phyloP scores from a whole-genome alignment of 2,797 vertebrate genomes.

The Lepilemur ruficaudatus region DNA sequence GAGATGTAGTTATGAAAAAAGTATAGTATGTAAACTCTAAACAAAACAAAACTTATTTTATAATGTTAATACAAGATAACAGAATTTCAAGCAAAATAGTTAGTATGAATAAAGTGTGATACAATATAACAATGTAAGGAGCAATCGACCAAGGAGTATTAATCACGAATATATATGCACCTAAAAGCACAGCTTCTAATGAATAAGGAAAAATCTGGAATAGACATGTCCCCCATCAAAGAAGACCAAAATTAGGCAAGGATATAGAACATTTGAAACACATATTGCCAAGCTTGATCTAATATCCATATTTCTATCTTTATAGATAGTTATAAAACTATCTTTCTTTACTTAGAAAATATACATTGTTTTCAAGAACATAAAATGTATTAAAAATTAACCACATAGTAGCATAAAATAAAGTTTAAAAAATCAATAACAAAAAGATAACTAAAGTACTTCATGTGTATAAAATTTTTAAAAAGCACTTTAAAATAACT shows the following conservation, averaged over 20 bases:
- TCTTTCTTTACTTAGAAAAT: neutral
- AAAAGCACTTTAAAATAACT: neutral
- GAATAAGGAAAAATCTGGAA: neutral
- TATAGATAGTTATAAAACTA: neutral
- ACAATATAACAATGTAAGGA: neutral
- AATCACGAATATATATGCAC: neutral
- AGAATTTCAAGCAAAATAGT: neutral
- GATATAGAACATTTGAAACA: neutral
- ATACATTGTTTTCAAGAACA: neutral
- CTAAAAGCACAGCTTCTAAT: neutral
- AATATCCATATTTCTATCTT: neutral
- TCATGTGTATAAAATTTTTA: neutral
- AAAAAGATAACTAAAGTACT: neutral
- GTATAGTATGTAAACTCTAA: neutral
- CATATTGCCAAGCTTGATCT: neutral
- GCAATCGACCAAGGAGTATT: neutral
- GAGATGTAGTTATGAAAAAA: neutral
- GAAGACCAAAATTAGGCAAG: neutral
- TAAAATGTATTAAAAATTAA: neutral
- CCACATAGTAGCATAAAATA: neutral
- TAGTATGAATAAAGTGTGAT: neutral
- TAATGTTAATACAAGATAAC: neutral
- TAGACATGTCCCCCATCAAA: neutral
- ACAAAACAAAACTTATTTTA: neutral
- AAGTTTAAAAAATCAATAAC: neutral